Evolutionary conservation across 2,797 vertebrate species (phyloP).

Genomic region (Rhinophrynus dorsalis): DNA sequence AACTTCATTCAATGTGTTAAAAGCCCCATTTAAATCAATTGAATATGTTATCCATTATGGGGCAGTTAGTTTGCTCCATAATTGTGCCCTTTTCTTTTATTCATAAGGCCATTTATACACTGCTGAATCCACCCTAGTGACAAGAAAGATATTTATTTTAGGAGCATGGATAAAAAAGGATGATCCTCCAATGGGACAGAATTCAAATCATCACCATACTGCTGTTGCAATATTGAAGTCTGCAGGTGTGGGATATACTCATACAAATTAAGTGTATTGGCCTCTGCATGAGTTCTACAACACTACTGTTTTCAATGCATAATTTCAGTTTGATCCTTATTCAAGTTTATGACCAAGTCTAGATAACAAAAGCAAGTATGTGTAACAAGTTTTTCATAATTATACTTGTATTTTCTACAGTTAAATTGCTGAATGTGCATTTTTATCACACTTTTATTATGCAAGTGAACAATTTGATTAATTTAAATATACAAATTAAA

Average conservation of each 20-base stretch:
- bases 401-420: not conserved
- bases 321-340: slow-evolving; percentile 8
- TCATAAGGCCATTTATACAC: no score
- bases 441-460: not conserved
- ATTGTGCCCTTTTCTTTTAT: no score
- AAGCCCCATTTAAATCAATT: no score
- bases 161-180: no score
- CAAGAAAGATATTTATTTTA: no score
- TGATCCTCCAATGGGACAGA: not conserved
- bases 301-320: slow-evolving; percentile 1
- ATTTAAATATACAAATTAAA: not conserved
- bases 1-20: no score
- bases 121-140: no score
- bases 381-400: not conserved
- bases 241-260: slow-evolving; percentile 9
- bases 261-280: not conserved
- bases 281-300: not conserved
- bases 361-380: not conserved
- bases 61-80: no score
- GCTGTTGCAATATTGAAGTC: not conserved
- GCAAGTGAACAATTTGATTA: not conserved
- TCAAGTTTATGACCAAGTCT: not conserved
- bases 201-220: not conserved
- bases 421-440: no score
- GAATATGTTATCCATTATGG: no score